phyloP scores from a whole-genome alignment of 64 coral and sea anemone species.

The Cladopsammia gracilis region DNA sequence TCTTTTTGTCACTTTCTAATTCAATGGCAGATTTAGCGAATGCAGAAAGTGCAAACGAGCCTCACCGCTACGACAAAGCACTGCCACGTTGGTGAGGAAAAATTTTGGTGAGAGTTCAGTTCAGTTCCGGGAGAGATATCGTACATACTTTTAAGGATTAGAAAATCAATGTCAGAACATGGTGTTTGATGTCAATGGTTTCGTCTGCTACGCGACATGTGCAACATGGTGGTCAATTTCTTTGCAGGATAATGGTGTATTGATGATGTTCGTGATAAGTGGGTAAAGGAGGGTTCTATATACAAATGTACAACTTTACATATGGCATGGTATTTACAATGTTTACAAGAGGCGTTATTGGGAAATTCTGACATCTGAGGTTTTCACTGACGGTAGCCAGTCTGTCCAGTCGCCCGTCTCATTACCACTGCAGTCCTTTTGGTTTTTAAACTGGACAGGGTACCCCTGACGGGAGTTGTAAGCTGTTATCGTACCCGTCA shows the following conservation, averaged over 20 bases:
- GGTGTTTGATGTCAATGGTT: neutral
- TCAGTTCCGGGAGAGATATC: neutral
- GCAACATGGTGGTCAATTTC: neutral
- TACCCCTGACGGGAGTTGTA: constrained; percentile 37
- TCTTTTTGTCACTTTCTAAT: neutral
- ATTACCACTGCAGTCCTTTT: constrained; percentile 38
- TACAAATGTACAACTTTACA: neutral
- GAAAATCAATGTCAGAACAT: neutral
- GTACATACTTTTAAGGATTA: neutral
- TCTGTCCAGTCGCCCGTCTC: constrained; percentile 57
- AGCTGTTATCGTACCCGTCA: constrained; percentile 51
- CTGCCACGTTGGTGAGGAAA: neutral
- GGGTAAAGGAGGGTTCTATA: neutral
- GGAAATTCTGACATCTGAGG: constrained; percentile 31
- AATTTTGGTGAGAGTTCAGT: neutral
- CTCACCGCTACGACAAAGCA: neutral
- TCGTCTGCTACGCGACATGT: neutral
- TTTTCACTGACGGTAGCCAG: constrained; percentile 51
- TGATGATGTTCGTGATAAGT: neutral
- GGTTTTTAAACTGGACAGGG: constrained; percentile 22
- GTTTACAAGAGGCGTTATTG: constrained; percentile 9
- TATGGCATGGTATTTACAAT: neutral
- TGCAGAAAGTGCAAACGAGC: neutral
- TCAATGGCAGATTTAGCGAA: neutral
- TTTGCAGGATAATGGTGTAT: neutral